A percentile compares a stretch with the other conserved stretches of the same genome.
These are phyloP conservation scores for Glossosoma conforme DNA, from an alignment of 1,140 invertebrate species.

Conservation along the genomic window DNA sequence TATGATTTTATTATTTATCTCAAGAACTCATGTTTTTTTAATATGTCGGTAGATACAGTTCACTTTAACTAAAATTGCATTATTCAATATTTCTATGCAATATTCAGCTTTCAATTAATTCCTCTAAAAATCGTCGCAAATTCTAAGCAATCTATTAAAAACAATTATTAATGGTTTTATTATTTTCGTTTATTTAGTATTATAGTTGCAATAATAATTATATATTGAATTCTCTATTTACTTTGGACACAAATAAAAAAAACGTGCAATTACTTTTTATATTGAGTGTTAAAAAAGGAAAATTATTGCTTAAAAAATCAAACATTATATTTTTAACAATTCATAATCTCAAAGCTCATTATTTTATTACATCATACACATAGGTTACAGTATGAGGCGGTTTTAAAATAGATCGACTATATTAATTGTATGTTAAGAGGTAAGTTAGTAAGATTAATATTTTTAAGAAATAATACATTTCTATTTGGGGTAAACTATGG, in stretches of 20 bases:
- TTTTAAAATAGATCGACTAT: background rate
- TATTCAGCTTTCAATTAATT: background rate
- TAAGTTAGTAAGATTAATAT: too few species aligned
- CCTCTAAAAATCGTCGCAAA: too few species aligned
- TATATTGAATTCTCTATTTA: background rate
- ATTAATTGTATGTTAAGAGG: background rate
- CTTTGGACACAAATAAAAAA: background rate
- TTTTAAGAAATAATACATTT: background rate
- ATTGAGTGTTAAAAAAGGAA: too few species aligned
- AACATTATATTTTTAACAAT: background rate
- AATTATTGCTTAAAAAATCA: background rate
- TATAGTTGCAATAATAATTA: background rate
- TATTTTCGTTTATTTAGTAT: background rate
- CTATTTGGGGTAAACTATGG: background rate
- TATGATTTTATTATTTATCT: too few species aligned
- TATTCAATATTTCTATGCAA: background rate
- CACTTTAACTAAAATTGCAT: background rate
- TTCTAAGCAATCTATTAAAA: background rate
- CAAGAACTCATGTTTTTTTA: too few species aligned
- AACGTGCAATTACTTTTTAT: background rate
- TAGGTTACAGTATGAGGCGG: too few species aligned
- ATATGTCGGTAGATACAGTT: too few species aligned
- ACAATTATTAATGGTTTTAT: background rate
- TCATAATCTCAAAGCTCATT: background rate
- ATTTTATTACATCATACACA: too few species aligned